These are phyloP conservation scores for Allolobophora icterica DNA, from an alignment of 2,888 invertebrate genomes.

Conservation along the genomic window DNA sequence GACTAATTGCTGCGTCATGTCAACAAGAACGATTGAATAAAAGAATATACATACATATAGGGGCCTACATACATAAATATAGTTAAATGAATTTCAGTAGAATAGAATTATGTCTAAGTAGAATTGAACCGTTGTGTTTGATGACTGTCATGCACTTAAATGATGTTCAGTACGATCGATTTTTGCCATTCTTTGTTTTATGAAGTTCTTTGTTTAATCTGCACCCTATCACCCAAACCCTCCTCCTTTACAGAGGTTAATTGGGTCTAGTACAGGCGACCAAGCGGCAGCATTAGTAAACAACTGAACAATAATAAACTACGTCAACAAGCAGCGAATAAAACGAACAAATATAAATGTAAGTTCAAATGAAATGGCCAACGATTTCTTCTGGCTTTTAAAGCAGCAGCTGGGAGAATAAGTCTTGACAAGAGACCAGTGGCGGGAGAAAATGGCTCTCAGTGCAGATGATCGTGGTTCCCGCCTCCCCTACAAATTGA, in stretches of 20 bases:
- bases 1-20: too few relatives aligned
- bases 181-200: neutral
- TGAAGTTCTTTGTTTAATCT: neutral
- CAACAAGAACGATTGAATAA: too few relatives aligned
- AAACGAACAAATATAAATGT: neutral
- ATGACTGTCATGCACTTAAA: too few relatives aligned
- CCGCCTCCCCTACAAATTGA: neutral
- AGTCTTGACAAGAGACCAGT: neutral
- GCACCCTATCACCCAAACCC: neutral
- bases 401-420: neutral
- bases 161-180: neutral
- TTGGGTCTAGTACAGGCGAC: too few relatives aligned
- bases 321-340: neutral
- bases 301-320: neutral
- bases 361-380: neutral
- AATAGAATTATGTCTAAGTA: neutral
- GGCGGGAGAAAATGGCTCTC: neutral
- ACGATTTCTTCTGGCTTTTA: neutral
- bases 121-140: neutral
- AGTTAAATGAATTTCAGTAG: neutral
- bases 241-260: too few relatives aligned
- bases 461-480: neutral
- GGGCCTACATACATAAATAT: too few relatives aligned
- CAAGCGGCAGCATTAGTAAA: neutral
- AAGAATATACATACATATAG: too few relatives aligned